Base-by-base conservation (phyloP, 92 coral and sea anemone species). In the Zoanthus solanderi region DNA sequence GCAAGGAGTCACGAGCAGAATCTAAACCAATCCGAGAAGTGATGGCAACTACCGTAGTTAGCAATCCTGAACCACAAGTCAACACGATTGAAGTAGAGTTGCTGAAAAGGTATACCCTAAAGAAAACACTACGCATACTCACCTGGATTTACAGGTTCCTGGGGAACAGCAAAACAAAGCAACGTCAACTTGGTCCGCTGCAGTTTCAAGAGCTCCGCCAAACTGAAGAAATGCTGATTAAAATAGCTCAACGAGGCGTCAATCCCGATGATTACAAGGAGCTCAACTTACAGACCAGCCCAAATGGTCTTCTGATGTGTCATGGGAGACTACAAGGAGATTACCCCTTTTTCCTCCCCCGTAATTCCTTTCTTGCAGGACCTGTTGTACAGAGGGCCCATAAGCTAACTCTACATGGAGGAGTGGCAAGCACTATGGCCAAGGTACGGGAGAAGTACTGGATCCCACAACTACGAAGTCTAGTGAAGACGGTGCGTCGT, bases 361-460 rank as follows among this genome's bases (percentile, higher is more conserved):
- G 72, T 13, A 23, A 66, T 67, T 83, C 83, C 9, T 57, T 78
- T 66, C 50, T 85, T n/a, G 84, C 79, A 84, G 72, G 28, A 32
- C 46, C 69, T 15, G 68, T 65, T 44, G 78, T 46, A 9, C 60
- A 87, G 52, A 10, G 79, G 12, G 85, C 81, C 32, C 87, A 88
- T 45, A 32, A 47, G 14, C 67, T 37, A 11, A 79, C 81, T 4
- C 69, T 88, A 30, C 91, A 88, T 57, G 91, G 88, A 2, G 88
- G 91, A 28, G 82, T 69, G 14, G 31, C 79, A 7, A 71, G 58
- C 18, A 81, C 88, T 1, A 82, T 88, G 91, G 88, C 88, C 2
- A 71, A 79, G 42, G 91, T 88, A 14, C 34, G 88, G 13, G 91
- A 83, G 45, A 30, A 16, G 45, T 88, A 83, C 75, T 88, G 91